Evolutionary conservation across 2,888 invertebrate genomes (phyloP), one percentile per base, ranked within the genome.

Genomic region (Monopis laevigella): DNA sequence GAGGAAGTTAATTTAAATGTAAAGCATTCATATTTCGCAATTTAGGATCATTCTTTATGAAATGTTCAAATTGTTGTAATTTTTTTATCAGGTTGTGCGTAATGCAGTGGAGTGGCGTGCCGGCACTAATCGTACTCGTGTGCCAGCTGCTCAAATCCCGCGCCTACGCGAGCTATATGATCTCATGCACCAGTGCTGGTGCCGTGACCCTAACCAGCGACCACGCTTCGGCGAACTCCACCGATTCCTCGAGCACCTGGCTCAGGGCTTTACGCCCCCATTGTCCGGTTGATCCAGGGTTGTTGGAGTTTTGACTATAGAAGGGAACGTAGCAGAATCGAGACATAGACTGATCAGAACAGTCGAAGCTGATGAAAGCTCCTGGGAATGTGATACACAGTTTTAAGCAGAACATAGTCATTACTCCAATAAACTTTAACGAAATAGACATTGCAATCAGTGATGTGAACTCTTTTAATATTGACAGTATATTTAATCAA

Each of bases 101-200:
- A 80, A 80, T 62, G 87, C 88, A 38, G 86, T 84, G 53, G 86
- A 86, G 55, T 89, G 87, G 87, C 84, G 85, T 38, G 66, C 68
- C 40, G 75, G 73, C 1, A 72, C 72, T 0, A 57, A 73, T 0
- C 65, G 64, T 0, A 72, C 80, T 0, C 64, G 78, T 24, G 78
- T 78, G 12, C 80, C 81, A 0, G 75, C 80, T 57, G 77, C 87
- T 2, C 84, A 88, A 32, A 93, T 92, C 10, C 80, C 86, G 30
- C 85, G 87, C 45, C 93, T 93, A 68, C 84, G 90, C 49, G 94
- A 96, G 67, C 90, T 96, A 46, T 94, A 92, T 80, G 93, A 93
- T 66, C 85, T 95, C 52, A 93, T 96, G 91, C 87, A 88, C 53
- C 93, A 94, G 70, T 96, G 95, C 73, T 96, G 95, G 94, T 89